Percentiles rank a stretch among this genome's conserved stretches.
These are phyloP conservation scores for Hetaerina titia DNA, from an alignment of 2,888 invertebrate species.

Conservation along the genomic window DNA sequence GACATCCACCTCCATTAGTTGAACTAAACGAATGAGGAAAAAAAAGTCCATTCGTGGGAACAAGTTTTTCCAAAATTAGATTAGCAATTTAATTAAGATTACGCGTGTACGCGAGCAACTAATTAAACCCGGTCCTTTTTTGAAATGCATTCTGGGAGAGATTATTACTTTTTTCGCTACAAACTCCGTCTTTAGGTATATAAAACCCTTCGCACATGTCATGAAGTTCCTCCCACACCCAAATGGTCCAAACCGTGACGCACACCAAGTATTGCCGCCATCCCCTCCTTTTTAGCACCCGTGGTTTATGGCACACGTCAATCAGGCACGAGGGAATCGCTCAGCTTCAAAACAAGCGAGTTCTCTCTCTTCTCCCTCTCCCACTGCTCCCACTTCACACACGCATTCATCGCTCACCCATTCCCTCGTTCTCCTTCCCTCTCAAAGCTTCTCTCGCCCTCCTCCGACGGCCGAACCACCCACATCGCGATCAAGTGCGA, in stretches of 20 bases:
- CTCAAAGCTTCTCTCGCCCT: background rate
- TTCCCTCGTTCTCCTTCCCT: background rate
- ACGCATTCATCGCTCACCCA: background rate
- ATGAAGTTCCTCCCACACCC: background rate
- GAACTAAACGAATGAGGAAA: background rate
- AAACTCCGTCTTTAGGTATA: background rate
- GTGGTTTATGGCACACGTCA: slow-evolving; percentile 15
- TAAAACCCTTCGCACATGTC: background rate
- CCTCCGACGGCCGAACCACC: background rate
- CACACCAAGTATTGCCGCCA: background rate
- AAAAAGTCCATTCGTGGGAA: background rate
- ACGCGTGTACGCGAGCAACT: background rate
- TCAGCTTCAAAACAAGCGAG: background rate
- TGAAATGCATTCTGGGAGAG: background rate
- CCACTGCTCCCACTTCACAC: background rate
- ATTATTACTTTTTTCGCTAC: background rate
- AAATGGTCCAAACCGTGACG: background rate
- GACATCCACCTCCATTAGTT: background rate
- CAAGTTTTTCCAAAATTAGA: background rate
- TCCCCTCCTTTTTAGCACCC: background rate
- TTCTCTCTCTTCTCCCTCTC: background rate
- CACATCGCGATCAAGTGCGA: background rate
- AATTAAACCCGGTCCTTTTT: background rate
- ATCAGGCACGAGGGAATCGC: background rate
- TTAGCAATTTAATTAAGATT: too few species aligned